Evolutionary conservation across 2,797 vertebrate genomes (phyloP).

Genomic region (Phataginus tetradactyla): DNA sequence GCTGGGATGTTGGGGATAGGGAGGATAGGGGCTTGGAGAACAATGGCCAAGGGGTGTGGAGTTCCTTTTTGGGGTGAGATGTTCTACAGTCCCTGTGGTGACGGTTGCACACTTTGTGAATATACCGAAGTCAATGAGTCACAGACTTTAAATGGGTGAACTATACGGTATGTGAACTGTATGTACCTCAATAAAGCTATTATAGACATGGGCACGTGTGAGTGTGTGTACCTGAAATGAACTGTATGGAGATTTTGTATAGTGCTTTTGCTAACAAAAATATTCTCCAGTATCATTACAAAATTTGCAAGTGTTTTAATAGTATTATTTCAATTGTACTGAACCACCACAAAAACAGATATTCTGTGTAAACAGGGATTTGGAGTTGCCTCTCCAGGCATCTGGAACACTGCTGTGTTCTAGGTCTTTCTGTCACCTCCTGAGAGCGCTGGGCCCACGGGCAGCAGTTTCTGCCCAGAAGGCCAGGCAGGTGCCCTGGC

Average conservation of each 20-base stretch:
- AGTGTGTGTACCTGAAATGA: background rate
- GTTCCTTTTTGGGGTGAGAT: background rate
- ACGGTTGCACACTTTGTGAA: background rate
- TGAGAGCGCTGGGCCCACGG: fast-evolving
- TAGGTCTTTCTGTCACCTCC: background rate
- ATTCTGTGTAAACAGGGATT: background rate
- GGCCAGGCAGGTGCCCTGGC: too few species aligned
- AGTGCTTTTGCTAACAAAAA: background rate
- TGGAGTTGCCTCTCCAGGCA: background rate
- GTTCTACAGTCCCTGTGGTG: background rate
- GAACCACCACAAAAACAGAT: background rate
- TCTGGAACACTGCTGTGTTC: background rate
- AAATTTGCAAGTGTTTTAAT: background rate
- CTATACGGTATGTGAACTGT: background rate
- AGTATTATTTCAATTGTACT: background rate
- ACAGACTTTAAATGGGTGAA: background rate
- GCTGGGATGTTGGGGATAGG: background rate
- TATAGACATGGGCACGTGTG: background rate
- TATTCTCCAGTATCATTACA: background rate
- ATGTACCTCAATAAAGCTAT: background rate
- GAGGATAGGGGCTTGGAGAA: background rate
- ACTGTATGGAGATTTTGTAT: background rate
- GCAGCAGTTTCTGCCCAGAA: background rate
- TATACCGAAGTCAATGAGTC: background rate
- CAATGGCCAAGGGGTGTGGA: background rate